Base-by-base conservation (phyloP, 2,888 invertebrate species). In the Ormyrus nitidulus region DNA sequence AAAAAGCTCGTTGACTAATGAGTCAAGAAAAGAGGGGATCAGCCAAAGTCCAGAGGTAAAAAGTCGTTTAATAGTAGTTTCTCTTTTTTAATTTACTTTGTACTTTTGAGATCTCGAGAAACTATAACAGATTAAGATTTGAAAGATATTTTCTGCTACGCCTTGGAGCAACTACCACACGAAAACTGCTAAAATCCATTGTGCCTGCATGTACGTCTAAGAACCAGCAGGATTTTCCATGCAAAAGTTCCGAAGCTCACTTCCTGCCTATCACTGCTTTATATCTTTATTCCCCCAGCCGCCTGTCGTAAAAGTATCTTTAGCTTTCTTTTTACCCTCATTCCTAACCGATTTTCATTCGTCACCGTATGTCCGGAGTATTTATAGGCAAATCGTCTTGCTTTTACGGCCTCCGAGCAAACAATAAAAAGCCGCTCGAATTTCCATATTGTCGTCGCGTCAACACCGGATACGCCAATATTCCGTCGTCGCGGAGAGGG, bases 321-420 rank as follows among this genome's bases (percentile, higher is more conserved):
- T 66, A 62, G 68, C 61, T 9, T 65, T 48, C 69, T 53, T 64
- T 58, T 44, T 59, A 49, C 56, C 53, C 54, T 51, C 64, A 10
- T 48, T 10, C 34, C 11, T 59, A 53, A 68, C 76, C 77, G 81
- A 80, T 81, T 80, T 79, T 76, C 78, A 51, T 69, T 79, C 82
- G 73, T 72, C 81, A 74, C 81, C 68, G 75, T 77, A 78, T 81
- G 83, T 83, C 82, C 81, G 79, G 75, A 75, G 83, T 84, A 84
- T 84, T 84, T 83, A 83, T 82, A 84, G 83, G 82, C 83, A 84
- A 83, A 84, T 84, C 83, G 81, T 64, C 78, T 64, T 51, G 79
- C 66, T 73, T 81, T 81, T 79, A 79, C 59, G 64, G 73, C 72
- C 74, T 44, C 10, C 70, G 49, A 19, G 51, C 73, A 72, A 66